Evolutionary conservation across 2,113 vertebrate genomes (phyloP).

Genomic region (Cavia porcellus): DNA sequence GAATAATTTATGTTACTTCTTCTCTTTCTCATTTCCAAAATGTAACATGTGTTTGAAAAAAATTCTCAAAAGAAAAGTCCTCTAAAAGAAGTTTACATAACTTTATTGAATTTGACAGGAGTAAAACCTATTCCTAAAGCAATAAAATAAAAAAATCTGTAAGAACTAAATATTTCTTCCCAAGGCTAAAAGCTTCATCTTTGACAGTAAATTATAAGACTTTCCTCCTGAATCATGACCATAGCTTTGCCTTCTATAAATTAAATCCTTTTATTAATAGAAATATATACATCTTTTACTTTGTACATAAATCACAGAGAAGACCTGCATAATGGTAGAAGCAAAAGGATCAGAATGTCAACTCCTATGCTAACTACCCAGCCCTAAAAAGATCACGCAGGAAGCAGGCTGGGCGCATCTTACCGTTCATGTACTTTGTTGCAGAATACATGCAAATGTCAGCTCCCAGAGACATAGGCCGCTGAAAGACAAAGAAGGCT

Average conservation of each 20-base stretch:
- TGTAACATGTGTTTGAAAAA: background rate
- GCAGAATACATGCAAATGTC: slow-evolving; percentile 98
- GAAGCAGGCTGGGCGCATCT: slow-evolving; percentile 48
- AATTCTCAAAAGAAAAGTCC: background rate
- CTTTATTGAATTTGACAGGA: background rate
- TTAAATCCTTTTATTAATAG: slow-evolving; percentile 32
- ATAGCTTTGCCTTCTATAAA: slow-evolving; percentile 7
- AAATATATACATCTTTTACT: background rate
- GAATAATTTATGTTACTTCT: slow-evolving; percentile 20
- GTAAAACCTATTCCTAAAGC: background rate
- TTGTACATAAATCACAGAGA: slow-evolving; percentile 16
- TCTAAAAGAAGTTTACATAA: slow-evolving; percentile 25
- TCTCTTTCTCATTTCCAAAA: slow-evolving; percentile 55
- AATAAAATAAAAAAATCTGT: slow-evolving; percentile 31
- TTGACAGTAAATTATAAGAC: background rate
- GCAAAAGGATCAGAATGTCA: background rate
- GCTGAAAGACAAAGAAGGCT: slow-evolving; percentile 87
- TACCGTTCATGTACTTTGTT: slow-evolving; percentile 99
- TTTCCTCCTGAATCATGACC: slow-evolving; percentile 21
- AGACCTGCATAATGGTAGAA: background rate
- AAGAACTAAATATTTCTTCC: slow-evolving; percentile 43
- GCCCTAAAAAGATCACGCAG: background rate
- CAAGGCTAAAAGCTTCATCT: slow-evolving; percentile 21
- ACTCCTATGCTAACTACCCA: background rate
- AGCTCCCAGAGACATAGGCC: slow-evolving; percentile 95